Evolutionary conservation across 37 sponge, comb jelly and placozoan genomes (phyloP).

Genomic region (Hexactinellida sp.): DNA sequence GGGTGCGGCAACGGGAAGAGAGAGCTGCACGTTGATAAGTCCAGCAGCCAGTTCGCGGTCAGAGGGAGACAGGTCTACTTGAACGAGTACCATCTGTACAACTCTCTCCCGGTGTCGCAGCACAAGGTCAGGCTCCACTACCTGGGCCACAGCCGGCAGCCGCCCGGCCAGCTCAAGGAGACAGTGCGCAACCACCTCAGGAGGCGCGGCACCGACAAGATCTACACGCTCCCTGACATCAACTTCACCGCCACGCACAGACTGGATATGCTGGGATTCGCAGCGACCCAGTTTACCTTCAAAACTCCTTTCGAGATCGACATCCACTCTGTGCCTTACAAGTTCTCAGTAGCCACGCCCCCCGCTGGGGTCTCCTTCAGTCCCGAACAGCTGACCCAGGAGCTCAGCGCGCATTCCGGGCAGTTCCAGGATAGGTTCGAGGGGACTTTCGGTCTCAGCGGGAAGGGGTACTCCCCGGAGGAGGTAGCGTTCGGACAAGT

Average conservation of each 20-base stretch:
- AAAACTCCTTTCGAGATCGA: conserved; percentile 55
- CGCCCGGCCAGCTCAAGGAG: neutral
- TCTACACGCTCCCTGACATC: neutral
- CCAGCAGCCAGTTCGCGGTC: neutral
- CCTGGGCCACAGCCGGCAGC: neutral
- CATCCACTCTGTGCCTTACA: conserved; percentile 35
- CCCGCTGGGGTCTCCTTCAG: conserved; percentile 5
- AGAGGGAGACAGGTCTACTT: neutral
- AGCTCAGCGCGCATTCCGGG: neutral
- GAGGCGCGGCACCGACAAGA: neutral
- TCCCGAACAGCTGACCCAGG: neutral
- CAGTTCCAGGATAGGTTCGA: conserved; percentile 29
- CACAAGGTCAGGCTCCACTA: neutral
- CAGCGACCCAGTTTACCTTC: conserved; percentile 37
- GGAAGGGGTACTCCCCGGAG: conserved; percentile 51
- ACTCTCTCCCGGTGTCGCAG: neutral
- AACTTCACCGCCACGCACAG: neutral
- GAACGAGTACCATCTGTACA: neutral
- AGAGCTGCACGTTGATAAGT: neutral
- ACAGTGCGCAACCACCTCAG: neutral
- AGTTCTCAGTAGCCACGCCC: neutral
- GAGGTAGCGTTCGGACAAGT: conserved; percentile 67
- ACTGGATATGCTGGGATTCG: neutral
- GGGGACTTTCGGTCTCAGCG: conserved; percentile 15
- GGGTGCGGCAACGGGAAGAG: neutral